Percentiles rank a stretch among this genome's conserved stretches.
Evolutionary conservation across 2,797 vertebrate species (phyloP).

Genomic region (Parauchenoglanis punctatus): DNA sequence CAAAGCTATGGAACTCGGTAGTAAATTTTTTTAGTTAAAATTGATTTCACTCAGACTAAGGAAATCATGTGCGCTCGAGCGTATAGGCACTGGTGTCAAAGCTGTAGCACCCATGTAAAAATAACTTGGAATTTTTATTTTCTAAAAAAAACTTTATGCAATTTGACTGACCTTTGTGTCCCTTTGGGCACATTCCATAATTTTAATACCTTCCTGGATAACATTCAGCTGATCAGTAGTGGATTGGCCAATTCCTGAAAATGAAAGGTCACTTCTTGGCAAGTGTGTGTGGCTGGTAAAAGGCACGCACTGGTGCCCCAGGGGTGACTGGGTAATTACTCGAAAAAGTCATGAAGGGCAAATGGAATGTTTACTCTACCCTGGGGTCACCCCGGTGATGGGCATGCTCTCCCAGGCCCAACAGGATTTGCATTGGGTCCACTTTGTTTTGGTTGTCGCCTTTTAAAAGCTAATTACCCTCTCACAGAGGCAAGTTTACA

Average conservation of each 20-base stretch:
- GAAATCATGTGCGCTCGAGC: neutral
- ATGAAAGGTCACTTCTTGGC: constrained; percentile 62
- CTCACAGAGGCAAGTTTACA: constrained; percentile 47
- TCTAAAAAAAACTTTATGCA: neutral
- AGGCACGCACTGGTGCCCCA: constrained; percentile 62
- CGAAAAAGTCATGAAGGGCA: constrained; percentile 76
- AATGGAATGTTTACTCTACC: constrained; percentile 80
- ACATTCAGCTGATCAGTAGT: constrained; percentile 7
- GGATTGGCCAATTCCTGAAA: constrained; percentile 42
- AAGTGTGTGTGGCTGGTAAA: constrained; percentile 67
- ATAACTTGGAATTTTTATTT: neutral
- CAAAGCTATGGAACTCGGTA: neutral
- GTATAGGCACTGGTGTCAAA: neutral
- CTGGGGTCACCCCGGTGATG: constrained; percentile 69
- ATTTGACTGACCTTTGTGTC: neutral
- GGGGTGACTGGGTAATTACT: constrained; percentile 78
- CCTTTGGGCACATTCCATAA: constrained; percentile 22
- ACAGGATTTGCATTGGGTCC: constrained; percentile 65
- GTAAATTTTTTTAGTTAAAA: neutral
- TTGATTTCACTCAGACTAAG: neutral
- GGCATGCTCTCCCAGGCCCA: constrained; percentile 64
- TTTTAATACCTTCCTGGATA: constrained; percentile 18
- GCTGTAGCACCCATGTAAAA: neutral
- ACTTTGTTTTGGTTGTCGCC: constrained; percentile 66
- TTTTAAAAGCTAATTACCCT: constrained; percentile 64